These are phyloP conservation scores for Sylvia atricapilla DNA, from an alignment of 2,113 vertebrate genomes.

Conservation along the genomic window DNA sequence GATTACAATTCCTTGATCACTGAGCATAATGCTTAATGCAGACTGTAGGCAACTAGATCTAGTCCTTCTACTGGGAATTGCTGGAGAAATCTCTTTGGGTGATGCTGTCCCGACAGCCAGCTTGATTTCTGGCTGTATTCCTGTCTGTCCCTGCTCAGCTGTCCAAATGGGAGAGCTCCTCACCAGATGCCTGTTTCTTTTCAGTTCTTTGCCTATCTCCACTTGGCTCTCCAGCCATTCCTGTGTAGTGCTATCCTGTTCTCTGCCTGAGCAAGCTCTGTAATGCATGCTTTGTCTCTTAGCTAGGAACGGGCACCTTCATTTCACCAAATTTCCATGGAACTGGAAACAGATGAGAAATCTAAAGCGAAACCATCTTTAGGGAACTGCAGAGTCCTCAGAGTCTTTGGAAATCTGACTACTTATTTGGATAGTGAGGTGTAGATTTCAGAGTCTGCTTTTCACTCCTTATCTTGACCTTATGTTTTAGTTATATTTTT, in stretches of 20 bases:
- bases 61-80: not conserved
- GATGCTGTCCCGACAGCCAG: not conserved
- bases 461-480: not conserved
- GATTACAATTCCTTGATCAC: not conserved
- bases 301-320: not conserved
- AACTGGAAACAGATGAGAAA: constrained; percentile 6
- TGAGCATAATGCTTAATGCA: not conserved
- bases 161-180: not conserved
- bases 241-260: not conserved
- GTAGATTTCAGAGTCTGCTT: not conserved
- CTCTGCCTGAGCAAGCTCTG: not conserved
- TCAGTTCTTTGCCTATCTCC: not conserved
- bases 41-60: not conserved
- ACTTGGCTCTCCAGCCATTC: not conserved
- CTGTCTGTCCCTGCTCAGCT: not conserved
- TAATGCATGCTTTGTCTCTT: not conserved
- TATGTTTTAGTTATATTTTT: not conserved
- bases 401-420: not conserved
- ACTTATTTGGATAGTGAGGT: not conserved
- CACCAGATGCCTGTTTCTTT: not conserved
- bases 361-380: not conserved
- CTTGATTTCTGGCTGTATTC: not conserved
- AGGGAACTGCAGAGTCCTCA: not conserved
- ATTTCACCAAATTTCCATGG: not conserved
- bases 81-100: not conserved